phyloP scores from a whole-genome alignment of 2,797 vertebrate species.

The Urophycis tenuis region DNA sequence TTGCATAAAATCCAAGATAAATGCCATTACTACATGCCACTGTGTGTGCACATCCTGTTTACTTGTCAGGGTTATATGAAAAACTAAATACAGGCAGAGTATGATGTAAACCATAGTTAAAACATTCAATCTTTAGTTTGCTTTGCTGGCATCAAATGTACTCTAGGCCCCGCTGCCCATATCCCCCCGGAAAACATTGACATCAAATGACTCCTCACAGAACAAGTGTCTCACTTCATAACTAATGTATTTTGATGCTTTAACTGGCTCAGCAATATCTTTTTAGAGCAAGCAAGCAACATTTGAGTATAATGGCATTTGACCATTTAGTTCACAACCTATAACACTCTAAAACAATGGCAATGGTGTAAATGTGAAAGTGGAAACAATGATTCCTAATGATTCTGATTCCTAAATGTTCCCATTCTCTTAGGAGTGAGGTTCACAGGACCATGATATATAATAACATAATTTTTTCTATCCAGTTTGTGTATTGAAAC shows the following conservation, averaged over 20 bases:
- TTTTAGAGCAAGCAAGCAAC: conserved; percentile 13
- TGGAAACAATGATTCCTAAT: background rate
- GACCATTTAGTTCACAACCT: background rate
- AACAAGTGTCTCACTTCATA: background rate
- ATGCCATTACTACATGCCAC: conserved; percentile 7
- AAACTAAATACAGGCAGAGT: background rate
- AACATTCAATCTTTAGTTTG: conserved; percentile 6
- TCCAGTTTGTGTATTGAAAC: background rate
- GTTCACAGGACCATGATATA: background rate
- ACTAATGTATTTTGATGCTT: conserved; percentile 2
- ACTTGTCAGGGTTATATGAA: background rate
- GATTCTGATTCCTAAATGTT: background rate
- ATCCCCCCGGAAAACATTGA: conserved; percentile 17
- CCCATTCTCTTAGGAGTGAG: background rate
- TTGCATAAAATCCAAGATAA: background rate
- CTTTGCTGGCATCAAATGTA: conserved; percentile 16
- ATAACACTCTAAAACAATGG: background rate
- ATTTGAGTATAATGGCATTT: background rate
- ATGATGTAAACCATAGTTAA: background rate
- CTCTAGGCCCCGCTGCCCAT: conserved; percentile 33
- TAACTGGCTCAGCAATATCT: conserved; percentile 2
- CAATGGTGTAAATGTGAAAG: background rate
- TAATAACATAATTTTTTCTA: background rate
- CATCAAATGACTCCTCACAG: background rate
- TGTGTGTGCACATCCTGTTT: conserved; percentile 18